Evolutionary conservation across 2,113 vertebrate species (phyloP).

Genomic region (Urocolius indicus): DNA sequence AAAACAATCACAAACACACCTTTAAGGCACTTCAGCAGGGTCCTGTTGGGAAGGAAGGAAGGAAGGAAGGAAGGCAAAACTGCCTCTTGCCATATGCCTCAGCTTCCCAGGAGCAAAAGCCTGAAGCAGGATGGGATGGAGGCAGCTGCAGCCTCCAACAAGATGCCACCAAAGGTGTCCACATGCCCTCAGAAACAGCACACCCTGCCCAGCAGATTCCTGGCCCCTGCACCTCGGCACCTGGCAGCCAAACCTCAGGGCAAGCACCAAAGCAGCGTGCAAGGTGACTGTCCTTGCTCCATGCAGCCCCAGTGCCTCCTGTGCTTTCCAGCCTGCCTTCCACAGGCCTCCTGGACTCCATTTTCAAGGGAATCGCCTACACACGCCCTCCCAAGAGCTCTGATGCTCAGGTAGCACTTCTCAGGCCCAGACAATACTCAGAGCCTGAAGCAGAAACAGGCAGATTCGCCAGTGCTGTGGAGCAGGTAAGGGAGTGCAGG

Average conservation of each 20-base stretch:
- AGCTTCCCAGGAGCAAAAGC: not conserved
- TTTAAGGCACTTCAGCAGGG: not conserved
- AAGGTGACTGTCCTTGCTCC: not conserved
- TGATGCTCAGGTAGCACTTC: not conserved
- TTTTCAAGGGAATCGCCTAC: not conserved
- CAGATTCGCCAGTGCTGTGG: not conserved
- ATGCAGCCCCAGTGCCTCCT: not conserved
- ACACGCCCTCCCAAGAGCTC: not conserved
- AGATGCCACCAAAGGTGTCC: not conserved
- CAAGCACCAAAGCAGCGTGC: not conserved
- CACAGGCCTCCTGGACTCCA: not conserved
- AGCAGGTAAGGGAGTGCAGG: not conserved
- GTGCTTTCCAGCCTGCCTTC: not conserved
- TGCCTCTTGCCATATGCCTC: not conserved
- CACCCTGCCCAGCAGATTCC: not conserved
- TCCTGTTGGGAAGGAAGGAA: not conserved
- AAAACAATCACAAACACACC: conserved; percentile 13
- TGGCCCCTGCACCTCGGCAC: not conserved
- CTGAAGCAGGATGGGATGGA: not conserved
- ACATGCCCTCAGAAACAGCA: not conserved
- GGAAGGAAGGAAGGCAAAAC: not conserved
- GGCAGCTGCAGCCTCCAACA: not conserved
- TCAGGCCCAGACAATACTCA: not conserved
- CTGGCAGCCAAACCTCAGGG: not conserved
- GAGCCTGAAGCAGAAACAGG: not conserved